These are phyloP conservation scores for Cheilosia vulpina DNA, from an alignment of 2,888 invertebrate genomes.

Conservation along the genomic window DNA sequence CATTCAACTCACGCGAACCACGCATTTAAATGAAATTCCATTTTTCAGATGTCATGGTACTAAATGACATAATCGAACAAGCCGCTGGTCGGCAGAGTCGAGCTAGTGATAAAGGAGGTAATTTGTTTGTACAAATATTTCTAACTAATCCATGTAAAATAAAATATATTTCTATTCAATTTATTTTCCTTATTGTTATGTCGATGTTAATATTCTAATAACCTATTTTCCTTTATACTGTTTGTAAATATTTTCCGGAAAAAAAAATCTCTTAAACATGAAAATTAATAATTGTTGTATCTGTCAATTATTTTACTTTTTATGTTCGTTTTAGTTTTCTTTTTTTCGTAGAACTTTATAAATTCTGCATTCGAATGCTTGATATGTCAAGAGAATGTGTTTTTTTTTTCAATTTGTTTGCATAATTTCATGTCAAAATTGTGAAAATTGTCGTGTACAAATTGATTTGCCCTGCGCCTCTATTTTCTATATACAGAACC, in stretches of 20 bases:
- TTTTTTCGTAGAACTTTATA: constrained; percentile 14
- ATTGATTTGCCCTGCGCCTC: not conserved
- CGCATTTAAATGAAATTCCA: not conserved
- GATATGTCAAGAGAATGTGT: constrained; percentile 62
- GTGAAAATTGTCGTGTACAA: constrained; percentile 14
- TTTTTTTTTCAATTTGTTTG: constrained; percentile 9
- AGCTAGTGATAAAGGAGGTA: constrained; percentile 95
- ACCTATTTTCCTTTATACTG: constrained; percentile 47
- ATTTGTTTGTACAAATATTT: constrained; percentile 79
- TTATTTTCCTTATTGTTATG: constrained; percentile 54
- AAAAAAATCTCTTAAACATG: constrained; percentile 12
- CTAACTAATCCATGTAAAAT: constrained; percentile 34
- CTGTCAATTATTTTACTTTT: constrained; percentile 14
- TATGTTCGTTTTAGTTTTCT: constrained; percentile 1
- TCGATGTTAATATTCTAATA: constrained; percentile 54
- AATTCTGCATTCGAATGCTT: constrained; percentile 68
- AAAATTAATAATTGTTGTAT: constrained; percentile 30
- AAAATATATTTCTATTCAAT: constrained; percentile 48
- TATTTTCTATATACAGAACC: not conserved
- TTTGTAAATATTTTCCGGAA: constrained; percentile 61
- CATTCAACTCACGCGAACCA: not conserved
- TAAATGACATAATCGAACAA: constrained; percentile 98
- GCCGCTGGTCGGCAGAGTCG: constrained; percentile 94
- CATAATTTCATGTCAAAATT: constrained; percentile 22
- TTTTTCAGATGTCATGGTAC: constrained; percentile 95